Evolutionary conservation across 2,797 vertebrate genomes (phyloP), one percentile per base, ranked within the genome.

Genomic region (Squalus acanthias): DNA sequence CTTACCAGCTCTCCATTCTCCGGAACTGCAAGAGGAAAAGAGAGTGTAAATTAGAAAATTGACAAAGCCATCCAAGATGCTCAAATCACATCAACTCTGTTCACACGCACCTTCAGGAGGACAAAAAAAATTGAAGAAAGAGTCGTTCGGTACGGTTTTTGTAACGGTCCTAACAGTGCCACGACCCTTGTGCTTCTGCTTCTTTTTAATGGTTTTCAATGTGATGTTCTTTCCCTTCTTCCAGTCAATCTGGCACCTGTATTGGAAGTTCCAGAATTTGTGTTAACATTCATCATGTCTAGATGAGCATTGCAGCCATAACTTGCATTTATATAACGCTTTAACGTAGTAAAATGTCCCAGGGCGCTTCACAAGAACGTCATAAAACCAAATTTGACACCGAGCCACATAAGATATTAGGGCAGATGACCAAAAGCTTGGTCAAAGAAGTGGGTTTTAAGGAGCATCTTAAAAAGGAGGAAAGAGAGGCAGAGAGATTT

Each of bases 121-220:
- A 96, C 98, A 98, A 97, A 99, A 99, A 97, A 99, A 99, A 97
- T 99, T 99, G 97, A 99, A 99, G 97, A 99, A 99, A 70, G 99
- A 99, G 96, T 99, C 99, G 87, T 99, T 99, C 93, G 99, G 99
- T 97, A 99, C 99, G 0, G 99, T 99, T 97, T 99, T 99, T 97
- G 99, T 99, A 97, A 99, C 99, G 0, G 99, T 99, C 97, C 99
- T 98, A 97, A 99, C 99, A 60, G 99, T 99, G 96, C 99, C 99
- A 0, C 99, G 99, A 17, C 99, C 99, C 99, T 99, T 99, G 98
- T 99, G 99, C 97, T 99, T 99, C 97, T 99, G 99, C 96, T 99
- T 99, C 98, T 99, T 99, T 97, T 99, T 99, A 97, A 99, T 99
- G 0, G 99, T 99, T 98, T 99, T 99, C 98, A 99, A 98, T 96